Evolutionary conservation across 2,888 invertebrate genomes (phyloP).

Genomic region (Campoletis raptor): DNA sequence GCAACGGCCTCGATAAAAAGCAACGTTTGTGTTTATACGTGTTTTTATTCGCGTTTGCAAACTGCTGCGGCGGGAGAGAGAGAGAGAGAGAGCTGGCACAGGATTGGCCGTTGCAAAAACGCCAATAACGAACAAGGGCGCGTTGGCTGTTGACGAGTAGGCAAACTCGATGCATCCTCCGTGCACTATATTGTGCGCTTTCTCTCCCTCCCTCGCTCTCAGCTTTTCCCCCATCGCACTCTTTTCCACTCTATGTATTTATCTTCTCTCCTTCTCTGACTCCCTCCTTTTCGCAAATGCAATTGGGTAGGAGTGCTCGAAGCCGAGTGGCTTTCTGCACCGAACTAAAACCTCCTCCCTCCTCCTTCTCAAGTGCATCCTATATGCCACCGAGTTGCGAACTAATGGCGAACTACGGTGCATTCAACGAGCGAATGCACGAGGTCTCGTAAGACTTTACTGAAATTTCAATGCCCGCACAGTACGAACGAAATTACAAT

Average conservation of each 20-base stretch:
- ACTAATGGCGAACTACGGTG: conserved; percentile 61
- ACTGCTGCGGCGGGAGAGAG: conserved; percentile 10
- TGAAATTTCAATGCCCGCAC: conserved; percentile 61
- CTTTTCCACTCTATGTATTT: background rate
- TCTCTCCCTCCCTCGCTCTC: conserved; percentile 19
- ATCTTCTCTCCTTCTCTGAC: background rate
- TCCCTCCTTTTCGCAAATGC: conserved; percentile 18
- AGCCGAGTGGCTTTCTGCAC: conserved; percentile 49
- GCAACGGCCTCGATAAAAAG: conserved; percentile 59
- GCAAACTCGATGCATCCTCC: conserved; percentile 80
- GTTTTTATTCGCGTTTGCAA: conserved; percentile 75
- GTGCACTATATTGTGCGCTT: conserved; percentile 13
- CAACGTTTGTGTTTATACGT: conserved; percentile 66
- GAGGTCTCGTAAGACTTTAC: background rate
- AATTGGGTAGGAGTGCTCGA: conserved; percentile 2
- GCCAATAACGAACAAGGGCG: conserved; percentile 50
- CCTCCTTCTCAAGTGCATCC: background rate
- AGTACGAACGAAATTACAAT: conserved; percentile 2
- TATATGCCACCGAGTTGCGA: conserved; percentile 24
- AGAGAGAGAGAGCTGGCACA: conserved; percentile 66
- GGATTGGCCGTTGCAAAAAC: conserved; percentile 72
- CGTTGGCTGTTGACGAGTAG: conserved; percentile 73
- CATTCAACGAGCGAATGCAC: conserved; percentile 48
- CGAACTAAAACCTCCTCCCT: conserved; percentile 30
- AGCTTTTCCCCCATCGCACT: background rate